A percentile compares a stretch with the other conserved stretches of the same genome.
These are phyloP conservation scores for Emydoidea blandingii DNA, from an alignment of 2,797 vertebrate genomes.

Conservation along the genomic window DNA sequence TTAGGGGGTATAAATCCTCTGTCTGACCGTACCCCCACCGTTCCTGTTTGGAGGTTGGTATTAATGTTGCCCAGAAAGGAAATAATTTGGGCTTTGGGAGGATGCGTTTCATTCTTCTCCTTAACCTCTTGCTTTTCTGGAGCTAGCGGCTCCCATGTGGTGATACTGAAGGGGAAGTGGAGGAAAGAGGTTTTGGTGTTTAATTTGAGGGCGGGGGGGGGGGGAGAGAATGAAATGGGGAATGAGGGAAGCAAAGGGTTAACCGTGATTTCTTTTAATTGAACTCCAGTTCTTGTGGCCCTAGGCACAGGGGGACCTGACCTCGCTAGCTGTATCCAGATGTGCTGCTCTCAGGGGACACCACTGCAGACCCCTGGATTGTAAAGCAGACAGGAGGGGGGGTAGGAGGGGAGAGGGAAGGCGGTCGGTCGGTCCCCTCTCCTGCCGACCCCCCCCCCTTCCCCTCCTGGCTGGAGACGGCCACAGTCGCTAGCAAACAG, in stretches of 20 bases:
- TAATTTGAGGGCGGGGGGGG: neutral
- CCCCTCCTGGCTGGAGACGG: constrained; percentile 79
- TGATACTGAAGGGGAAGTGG: neutral
- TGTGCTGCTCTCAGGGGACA: constrained; percentile 93
- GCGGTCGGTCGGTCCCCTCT: constrained; percentile 72
- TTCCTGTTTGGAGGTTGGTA: constrained; percentile 66
- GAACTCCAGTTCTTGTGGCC: constrained; percentile 93
- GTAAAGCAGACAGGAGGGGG: constrained; percentile 78
- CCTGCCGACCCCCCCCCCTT: constrained; percentile 73
- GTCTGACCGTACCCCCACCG: constrained; percentile 8
- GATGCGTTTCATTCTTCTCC: constrained; percentile 81
- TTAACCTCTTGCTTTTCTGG: constrained; percentile 76
- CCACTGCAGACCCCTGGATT: constrained; percentile 81
- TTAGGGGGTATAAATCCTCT: constrained; percentile 10
- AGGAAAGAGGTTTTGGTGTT: neutral
- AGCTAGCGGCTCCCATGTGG: constrained; percentile 50
- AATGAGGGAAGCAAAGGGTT: constrained; percentile 88
- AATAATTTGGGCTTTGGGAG: constrained; percentile 80
- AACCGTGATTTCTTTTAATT: constrained; percentile 97
- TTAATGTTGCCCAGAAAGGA: constrained; percentile 78
- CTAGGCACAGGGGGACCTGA: constrained; percentile 97
- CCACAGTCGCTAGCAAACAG: constrained; percentile 81
- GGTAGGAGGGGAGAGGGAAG: neutral
- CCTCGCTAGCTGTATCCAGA: constrained; percentile 99
- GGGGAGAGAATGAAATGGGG: neutral